Evolutionary conservation across 1,140 invertebrate genomes (phyloP).

Genomic region (Brachionus sp.): DNA sequence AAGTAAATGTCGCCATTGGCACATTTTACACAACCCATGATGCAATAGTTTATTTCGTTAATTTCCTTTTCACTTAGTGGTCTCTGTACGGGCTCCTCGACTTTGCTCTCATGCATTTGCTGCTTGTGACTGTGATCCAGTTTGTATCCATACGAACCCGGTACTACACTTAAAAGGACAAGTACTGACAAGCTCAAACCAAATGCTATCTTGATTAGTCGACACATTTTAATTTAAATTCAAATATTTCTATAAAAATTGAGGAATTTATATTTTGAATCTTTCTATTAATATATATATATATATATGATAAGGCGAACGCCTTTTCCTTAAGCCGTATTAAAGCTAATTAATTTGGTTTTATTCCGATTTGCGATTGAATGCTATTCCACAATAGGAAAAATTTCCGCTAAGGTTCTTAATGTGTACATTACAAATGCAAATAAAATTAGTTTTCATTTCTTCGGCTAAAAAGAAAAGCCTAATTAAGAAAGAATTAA

Average conservation of each 20-base stretch:
- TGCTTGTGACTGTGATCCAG: neutral
- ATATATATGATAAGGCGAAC: neutral
- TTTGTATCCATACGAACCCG: neutral
- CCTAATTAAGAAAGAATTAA: neutral
- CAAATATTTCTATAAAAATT: neutral
- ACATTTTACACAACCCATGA: conserved; percentile 43
- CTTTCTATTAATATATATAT: neutral
- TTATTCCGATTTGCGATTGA: neutral
- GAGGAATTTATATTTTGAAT: neutral
- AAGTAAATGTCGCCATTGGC: conserved; percentile 43
- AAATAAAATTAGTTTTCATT: neutral
- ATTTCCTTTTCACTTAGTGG: neutral
- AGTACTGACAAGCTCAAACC: neutral
- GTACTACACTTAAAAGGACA: neutral
- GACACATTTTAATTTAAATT: neutral
- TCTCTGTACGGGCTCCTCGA: neutral
- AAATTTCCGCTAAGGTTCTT: neutral
- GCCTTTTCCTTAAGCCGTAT: conserved; percentile 5
- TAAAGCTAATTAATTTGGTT: conserved; percentile 4
- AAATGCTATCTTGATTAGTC: neutral
- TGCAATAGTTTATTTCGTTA: conserved; percentile 43
- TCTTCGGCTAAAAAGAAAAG: neutral
- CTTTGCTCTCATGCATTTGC: neutral
- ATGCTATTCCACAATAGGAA: neutral
- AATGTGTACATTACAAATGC: neutral